Percentiles rank a stretch among this genome's conserved stretches.
phyloP scores from a whole-genome alignment of 64 coral and sea anemone species.

The Catalaphyllia jardinei region DNA sequence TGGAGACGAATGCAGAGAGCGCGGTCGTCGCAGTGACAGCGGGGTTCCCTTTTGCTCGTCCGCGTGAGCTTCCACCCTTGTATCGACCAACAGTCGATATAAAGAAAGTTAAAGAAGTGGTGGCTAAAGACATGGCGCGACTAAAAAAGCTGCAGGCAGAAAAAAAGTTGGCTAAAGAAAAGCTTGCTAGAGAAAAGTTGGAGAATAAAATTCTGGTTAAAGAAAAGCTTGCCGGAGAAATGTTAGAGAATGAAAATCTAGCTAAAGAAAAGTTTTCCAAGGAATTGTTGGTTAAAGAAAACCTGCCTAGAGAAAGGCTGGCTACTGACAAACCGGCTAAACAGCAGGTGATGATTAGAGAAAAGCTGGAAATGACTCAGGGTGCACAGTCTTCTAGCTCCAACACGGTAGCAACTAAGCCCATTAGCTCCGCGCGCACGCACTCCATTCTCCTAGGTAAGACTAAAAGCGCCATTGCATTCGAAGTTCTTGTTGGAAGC shows the following conservation, averaged over 20 bases:
- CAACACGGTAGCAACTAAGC: not conserved
- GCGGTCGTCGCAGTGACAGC: not conserved
- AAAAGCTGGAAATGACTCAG: not conserved
- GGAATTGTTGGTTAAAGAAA: not conserved
- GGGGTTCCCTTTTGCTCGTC: not conserved
- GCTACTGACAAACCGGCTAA: not conserved
- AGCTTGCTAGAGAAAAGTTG: not conserved
- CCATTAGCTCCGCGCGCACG: not conserved
- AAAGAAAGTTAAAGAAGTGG: not conserved
- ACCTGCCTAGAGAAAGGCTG: not conserved
- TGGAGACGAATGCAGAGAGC: not conserved
- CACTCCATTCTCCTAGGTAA: not conserved
- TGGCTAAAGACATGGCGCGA: not conserved
- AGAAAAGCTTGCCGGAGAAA: not conserved
- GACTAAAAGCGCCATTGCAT: slow-evolving; percentile 14
- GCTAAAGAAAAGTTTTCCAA: not conserved
- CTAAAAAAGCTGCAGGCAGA: not conserved
- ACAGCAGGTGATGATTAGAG: not conserved
- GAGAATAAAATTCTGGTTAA: not conserved
- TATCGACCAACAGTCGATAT: not conserved
- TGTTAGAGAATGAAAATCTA: not conserved
- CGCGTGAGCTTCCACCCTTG: not conserved
- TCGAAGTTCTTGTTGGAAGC: not conserved
- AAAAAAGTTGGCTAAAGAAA: not conserved
- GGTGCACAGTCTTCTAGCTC: not conserved